Percentiles rank a stretch among this genome's conserved stretches.
These are phyloP conservation scores for Aselliscus stoliczkanus DNA, from an alignment of 2,797 vertebrate species.

Conservation along the genomic window DNA sequence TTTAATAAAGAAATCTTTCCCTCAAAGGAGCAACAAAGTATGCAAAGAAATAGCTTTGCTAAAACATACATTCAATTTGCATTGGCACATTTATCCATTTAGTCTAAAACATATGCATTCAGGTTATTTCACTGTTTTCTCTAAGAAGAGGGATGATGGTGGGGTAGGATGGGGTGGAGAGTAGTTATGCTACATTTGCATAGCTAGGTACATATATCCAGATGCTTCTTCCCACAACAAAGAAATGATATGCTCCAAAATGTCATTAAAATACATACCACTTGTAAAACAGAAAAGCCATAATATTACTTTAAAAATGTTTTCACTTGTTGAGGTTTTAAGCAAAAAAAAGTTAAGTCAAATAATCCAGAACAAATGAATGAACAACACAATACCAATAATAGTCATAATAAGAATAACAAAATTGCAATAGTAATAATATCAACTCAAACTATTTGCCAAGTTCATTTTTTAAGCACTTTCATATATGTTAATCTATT, in stretches of 20 bases:
- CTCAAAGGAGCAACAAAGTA: conserved; percentile 27
- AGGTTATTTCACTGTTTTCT: conserved; percentile 30
- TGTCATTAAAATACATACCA: conserved; percentile 10
- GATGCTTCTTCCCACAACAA: conserved; percentile 26
- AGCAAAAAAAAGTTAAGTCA: neutral
- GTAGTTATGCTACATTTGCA: neutral
- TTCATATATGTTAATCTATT: neutral
- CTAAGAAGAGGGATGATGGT: neutral
- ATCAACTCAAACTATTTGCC: neutral
- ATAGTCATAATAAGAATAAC: neutral
- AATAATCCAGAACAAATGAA: neutral
- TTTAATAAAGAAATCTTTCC: conserved; percentile 52
- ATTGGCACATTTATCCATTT: conserved; percentile 7
- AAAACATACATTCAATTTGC: conserved; percentile 33
- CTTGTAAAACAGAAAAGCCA: neutral
- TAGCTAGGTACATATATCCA: neutral
- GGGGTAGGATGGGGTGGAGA: neutral
- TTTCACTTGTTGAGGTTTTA: neutral
- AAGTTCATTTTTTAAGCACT: neutral
- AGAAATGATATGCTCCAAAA: neutral
- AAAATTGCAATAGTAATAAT: neutral
- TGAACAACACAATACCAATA: neutral
- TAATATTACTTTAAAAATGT: neutral
- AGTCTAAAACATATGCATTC: conserved; percentile 43
- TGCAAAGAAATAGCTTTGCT: conserved; percentile 32